A percentile compares a stretch with the other conserved stretches of the same genome.
These are phyloP conservation scores for Gisinianus flammeolus DNA, from an alignment of 2,888 invertebrate species.

Conservation along the genomic window DNA sequence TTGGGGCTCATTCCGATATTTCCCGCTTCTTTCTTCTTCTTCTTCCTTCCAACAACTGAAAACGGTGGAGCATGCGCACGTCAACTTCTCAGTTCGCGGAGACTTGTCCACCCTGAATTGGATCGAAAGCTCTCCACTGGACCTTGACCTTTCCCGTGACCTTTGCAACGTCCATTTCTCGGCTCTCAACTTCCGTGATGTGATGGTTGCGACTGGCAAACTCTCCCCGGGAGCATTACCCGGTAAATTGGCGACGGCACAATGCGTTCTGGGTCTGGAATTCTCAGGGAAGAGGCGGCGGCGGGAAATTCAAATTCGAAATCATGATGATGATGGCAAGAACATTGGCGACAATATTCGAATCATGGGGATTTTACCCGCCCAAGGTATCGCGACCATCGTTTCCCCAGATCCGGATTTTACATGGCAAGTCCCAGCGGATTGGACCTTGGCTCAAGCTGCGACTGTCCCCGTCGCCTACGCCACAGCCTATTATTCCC, in stretches of 20 bases:
- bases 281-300: slow-evolving; percentile 80
- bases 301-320: no score
- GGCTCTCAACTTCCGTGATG: slow-evolving; percentile 95
- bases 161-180: slow-evolving; percentile 89
- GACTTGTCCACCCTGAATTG: slow-evolving; percentile 80
- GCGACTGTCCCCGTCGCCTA: slow-evolving; percentile 93
- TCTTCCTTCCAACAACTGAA: no score
- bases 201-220: slow-evolving; percentile 97
- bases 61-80: slow-evolving; percentile 93
- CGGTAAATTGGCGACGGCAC: slow-evolving; percentile 79
- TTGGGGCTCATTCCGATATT: slow-evolving; percentile 79
- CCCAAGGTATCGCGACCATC: slow-evolving; percentile 80
- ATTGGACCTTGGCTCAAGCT: slow-evolving; percentile 90
- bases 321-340: no score
- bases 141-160: slow-evolving; percentile 88
- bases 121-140: slow-evolving; percentile 58
- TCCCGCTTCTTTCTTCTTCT: slow-evolving; percentile 63
- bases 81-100: slow-evolving; percentile 88
- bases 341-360: no score
- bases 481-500: slow-evolving; percentile 74
- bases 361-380: slow-evolving; percentile 94
- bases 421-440: slow-evolving; percentile 82
- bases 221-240: slow-evolving; percentile 95
- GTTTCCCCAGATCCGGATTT: slow-evolving; percentile 80
- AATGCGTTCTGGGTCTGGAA: slow-evolving; percentile 91